Evolutionary conservation across 2,113 vertebrate genomes (phyloP), one percentile per base, ranked within the genome.

Genomic region (Mola mola): DNA sequence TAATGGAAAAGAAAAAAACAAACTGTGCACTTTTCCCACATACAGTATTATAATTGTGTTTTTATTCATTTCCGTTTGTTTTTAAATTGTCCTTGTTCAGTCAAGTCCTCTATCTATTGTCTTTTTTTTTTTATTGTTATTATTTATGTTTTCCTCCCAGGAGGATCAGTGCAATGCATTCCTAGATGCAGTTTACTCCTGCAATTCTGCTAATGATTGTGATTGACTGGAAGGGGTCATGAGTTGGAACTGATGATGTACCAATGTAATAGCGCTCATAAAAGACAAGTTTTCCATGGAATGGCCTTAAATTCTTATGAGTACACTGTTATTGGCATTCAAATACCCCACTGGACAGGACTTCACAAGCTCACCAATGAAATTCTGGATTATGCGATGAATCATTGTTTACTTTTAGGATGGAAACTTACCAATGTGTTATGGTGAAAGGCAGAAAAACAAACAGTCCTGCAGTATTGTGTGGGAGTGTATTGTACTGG

Each of bases 1-100:
- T 77, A 61, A 51, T 84, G 72, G 78, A 83, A 76, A 80, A 34
- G 49, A 83, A 88, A 91, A 69, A 79, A 77, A 72, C 34, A 78
- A 69, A 93, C 90, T 78, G 85, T 93, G 93, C 94, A 95, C 94
- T 94, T 95, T 94, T 92, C 90, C 88, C 88, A 92, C 79, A 80
- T 83, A 82, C 82, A 84, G 87, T 90, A 78, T 90, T 91, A 76
- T 83, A 24, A 74, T 78, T 85, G 58, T 53, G 40, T 80, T 71
- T 85, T 81, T 24, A 7, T 16, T 89, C 82, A 71, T 15, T 82
- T 80, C 65, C 75, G 69, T 88, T 81, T 77, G 79, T 75, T 80
- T 75, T 63, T 67, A 57, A 41, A 56, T 84, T 64, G 55, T 74
- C 69, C 55, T 61, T 44, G 44, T 85, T 57, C 21, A 15, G 48